Evolutionary conservation across 2,888 invertebrate genomes (phyloP), one percentile per base, ranked within the genome.

Genomic region (Seira musarum): DNA sequence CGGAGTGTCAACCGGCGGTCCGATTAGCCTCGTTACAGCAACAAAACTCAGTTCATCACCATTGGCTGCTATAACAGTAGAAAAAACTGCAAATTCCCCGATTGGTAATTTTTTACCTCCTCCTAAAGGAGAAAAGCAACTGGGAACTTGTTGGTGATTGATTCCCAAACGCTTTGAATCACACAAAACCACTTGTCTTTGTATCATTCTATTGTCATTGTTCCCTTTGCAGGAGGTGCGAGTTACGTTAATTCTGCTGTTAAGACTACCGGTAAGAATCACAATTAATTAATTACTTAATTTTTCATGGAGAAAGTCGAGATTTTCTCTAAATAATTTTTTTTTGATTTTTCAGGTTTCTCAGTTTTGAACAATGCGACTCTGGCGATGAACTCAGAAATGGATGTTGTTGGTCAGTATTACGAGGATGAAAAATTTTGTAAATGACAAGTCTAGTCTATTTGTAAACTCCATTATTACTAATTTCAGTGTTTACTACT

Each of bases 371-470:
- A 81, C 82, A 85, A 82, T 80, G 76, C 83, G 78, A 82, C 85
- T 78, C 73, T 84, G 82, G 82, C 82, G 78, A 82, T 84, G 69
- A 85, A 81, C 83, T 83, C 86, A 65, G 82, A 84, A 78, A 74
- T 85, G 82, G 83, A 85, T 82, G 67, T 82, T 75, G 85, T 85
- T 84, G 85, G 85, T 85, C 85, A 86, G 85, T 86, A 86, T 82
- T 85, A 86, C 69, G 85, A 85, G 82, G 83, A 83, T 70, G 85
- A 86, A 80, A 86, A 86, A 82, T 83, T 85, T 84, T 86, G 86
- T 86, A 86, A 86, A 85, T 86, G 86, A 86, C 85, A 86, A 81
- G 83, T 86, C 86, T 86, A 85, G 85, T 85, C 85, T 74, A 71
- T 77, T 40, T 75, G 71, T 72, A 79, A 78, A 79, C 74, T 78